Evolutionary conservation across 2,113 vertebrate species (phyloP), one percentile per base, ranked within the genome.

Genomic region (Perca flavescens): DNA sequence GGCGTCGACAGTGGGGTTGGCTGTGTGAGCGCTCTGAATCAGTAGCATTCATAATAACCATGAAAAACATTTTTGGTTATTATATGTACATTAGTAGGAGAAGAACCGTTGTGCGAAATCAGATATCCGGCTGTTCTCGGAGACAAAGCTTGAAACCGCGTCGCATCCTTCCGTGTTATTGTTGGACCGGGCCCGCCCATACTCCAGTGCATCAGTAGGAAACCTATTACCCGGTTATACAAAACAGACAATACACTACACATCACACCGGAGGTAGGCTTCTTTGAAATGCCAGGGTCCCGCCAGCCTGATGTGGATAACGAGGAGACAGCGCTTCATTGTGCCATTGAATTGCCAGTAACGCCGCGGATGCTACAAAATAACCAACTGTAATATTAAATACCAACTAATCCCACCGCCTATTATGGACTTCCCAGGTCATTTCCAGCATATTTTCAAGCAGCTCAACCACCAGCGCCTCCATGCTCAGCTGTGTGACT

Each of bases 391-490:
- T 14, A 21, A 9, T 17, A 47, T 25, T 50, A 43, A 71, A 21
- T 7, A 54, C 63, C 14, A 34, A 28, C 21, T 17, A n/a, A 8
- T 1, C 31, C 40, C 40, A 13, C 15, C 0, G 11, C 25, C 28
- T 46, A 74, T n/a, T 53, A 98, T 99, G 97, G 97, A 98, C 96
- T 99, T 98, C 69, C 97, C 97, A 17, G 96, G 96, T 75, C 97
- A 98, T 84, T 99, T 98, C 87, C 96, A 97, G 68, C 94, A 96
- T 68, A 96, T 98, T 85, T 99, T 99, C 89, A 96, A 97, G 89
- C 97, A 99, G 88, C 94, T 99, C 65, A 98, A 98, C 93, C 96
- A 97, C 86, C 97, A 98, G 94, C 90, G 97, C 36, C 96, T 97
- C 69, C 96, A 97, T 0, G 96, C 96, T 12, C 97, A 98, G 79